Base-by-base conservation (phyloP, 2,888 invertebrate species). In the Pardosa pseudoannulata region DNA sequence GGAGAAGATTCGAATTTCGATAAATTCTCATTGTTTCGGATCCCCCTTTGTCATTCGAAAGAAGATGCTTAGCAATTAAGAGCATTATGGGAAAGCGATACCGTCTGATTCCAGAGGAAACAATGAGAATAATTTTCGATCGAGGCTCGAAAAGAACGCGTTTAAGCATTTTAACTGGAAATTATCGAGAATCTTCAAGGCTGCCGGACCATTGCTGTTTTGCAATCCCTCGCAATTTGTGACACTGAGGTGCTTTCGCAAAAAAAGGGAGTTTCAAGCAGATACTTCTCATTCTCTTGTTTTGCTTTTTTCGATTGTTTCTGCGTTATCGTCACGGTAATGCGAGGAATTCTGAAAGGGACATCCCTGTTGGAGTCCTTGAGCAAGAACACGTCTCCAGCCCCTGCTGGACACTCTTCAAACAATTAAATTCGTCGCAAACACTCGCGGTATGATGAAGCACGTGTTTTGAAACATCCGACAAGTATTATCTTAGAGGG, bases 1-100 rank as follows among this genome's bases (percentile, higher is more conserved):
- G 73, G 32, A 65, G 46, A 70, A 74, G 81, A 81, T 82, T 41
- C 62, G n/a, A 64, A 56, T 75, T 70, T 62, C 71, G 82, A 82
- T 82, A 82, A 82, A 64, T 82, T 70, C 46, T 75, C 75, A 82
- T 82, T 82, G 82, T 82, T 71, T 81, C 74, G 36, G 65, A 62
- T 74, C 68, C 68, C 68, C n/a, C 64, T 41, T 79, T 64, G 65
- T 80, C 71, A 70, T 28, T 19, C 23, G 16, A 29, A 29, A 62
- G 71, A 74, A 70, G 82, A 82, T 82, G 68, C 70, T 46, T 36
- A 31, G 56, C 64, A 82, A 82, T 82, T 82, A 82, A 82, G 82
- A 75, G 71, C 82, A 82, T 75, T 82, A 31, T 31, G 75, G 23
- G 29, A 70, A 70, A n/a, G 62, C 27, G 79, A 79, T 79, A 64